Base-by-base conservation (phyloP, 1,140 invertebrate species). In the Mesaphorura yosii region DNA sequence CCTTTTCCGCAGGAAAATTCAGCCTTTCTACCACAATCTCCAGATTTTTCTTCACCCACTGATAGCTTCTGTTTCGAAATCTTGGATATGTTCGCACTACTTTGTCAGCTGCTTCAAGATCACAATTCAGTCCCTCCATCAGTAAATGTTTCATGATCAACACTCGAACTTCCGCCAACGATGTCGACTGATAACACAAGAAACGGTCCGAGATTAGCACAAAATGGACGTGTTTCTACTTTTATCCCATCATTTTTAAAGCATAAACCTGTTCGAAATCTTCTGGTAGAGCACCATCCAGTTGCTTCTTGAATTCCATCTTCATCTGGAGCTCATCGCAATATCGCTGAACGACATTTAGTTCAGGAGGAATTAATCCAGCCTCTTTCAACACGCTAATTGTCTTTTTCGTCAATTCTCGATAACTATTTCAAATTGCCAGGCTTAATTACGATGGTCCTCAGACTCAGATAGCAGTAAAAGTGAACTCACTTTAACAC, bases 401-500 rank as follows among this genome's bases (percentile, higher is more conserved):
- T 19, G 3, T 46, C 2, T 27, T 51, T 14, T 29, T 46, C 15
- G 28, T 22, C n/a, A 51, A 26, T 19, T 2, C 25, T 20, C 40
- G 34, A 19, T 2, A 55, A 20, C 46, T 48, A 7, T 15, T 22
- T 20, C 23, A 10, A 48, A n/a, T n/a, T 28, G 10, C 5, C n/a
- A 19, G 17, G 2, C 28, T 31, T 23, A 2, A n/a, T 20, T 41
- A 20, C 6, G 17, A 41, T 6, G 7, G 17, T 10, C 40, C 15
- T 7, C 22, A 41, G 40, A 41, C 7, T 17, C n/a, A 17, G 40
- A 6, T 6, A 7, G n/a, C n/a, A 34, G 31, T 15, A 41, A 12
- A 20, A 12, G 6, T 42, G 39, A 29, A 28, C 20, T 48, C 29
- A 55, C 53, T 28, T 51, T 23, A 3, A n/a, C 28, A 55, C 38